Evolutionary conservation across 2,113 vertebrate species (phyloP).

Genomic region (Symphodus melops): DNA sequence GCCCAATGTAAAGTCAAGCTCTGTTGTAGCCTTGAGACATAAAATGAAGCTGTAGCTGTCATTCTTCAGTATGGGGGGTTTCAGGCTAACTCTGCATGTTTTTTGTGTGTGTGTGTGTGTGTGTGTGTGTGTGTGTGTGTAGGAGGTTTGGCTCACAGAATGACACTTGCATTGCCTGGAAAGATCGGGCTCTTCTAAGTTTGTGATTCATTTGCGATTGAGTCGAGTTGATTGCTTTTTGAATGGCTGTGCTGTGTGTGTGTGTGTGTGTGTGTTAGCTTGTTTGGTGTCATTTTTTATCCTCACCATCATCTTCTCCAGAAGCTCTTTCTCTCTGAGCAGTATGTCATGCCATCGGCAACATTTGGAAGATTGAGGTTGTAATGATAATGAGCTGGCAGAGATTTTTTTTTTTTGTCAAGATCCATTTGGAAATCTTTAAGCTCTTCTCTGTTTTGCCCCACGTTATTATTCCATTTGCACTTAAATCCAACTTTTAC

Average conservation of each 20-base stretch:
- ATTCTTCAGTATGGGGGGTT: constrained; percentile 39
- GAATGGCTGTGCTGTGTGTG: neutral
- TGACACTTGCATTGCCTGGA: constrained; percentile 5
- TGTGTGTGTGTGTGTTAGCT: constrained; percentile 9
- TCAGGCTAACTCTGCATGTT: constrained; percentile 26
- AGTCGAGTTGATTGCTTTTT: constrained; percentile 36
- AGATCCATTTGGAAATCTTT: constrained; percentile 57
- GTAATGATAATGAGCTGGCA: constrained; percentile 53
- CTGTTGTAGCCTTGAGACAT: constrained; percentile 47
- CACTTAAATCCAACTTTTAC: constrained; percentile 38
- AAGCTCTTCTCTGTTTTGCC: constrained; percentile 20
- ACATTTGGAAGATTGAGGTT: constrained; percentile 32
- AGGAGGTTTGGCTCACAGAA: constrained; percentile 38
- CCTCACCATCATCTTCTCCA: constrained; percentile 39
- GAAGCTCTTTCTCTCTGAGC: constrained; percentile 36
- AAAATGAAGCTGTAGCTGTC: constrained; percentile 34
- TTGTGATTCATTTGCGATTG: constrained; percentile 38
- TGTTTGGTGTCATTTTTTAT: constrained; percentile 51
- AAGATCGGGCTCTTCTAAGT: constrained; percentile 20
- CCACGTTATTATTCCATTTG: constrained; percentile 42
- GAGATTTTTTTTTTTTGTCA: constrained; percentile 51
- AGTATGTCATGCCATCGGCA: constrained; percentile 41
- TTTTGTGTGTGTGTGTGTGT: no score
- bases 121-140: no score
- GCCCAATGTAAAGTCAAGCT: constrained; percentile 39